Evolutionary conservation across 2,888 invertebrate genomes (phyloP).

Genomic region (Girardia tigrina): DNA sequence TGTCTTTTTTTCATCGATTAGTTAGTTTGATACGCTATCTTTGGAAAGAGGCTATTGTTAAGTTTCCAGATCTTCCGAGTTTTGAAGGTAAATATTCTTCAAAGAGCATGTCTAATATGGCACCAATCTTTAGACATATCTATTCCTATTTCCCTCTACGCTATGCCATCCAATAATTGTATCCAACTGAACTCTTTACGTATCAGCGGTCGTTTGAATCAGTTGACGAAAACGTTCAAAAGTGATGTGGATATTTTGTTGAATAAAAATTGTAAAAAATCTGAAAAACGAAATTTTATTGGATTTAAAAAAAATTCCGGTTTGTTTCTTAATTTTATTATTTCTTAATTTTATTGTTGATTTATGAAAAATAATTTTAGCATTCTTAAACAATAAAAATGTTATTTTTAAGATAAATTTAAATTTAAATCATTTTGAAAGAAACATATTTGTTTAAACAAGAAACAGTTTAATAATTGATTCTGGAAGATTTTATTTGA

Average conservation of each 20-base stretch:
- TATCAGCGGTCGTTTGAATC: background rate
- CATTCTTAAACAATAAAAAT: too few species aligned
- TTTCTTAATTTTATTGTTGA: too few species aligned
- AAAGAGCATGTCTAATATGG: too few species aligned
- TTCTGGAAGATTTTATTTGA: too few species aligned
- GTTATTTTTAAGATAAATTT: too few species aligned
- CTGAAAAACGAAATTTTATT: constrained; percentile 9
- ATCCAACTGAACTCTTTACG: background rate
- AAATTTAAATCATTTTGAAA: too few species aligned
- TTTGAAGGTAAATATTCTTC: constrained; percentile 16
- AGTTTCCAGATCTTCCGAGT: background rate
- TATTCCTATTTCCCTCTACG: constrained; percentile 8
- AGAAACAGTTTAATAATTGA: too few species aligned
- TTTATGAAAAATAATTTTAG: too few species aligned
- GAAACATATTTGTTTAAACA: too few species aligned
- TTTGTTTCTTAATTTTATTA: background rate
- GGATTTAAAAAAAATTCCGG: background rate
- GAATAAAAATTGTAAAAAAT: constrained; percentile 18
- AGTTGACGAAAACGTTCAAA: background rate
- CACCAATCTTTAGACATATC: constrained; percentile 5
- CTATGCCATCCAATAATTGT: constrained; percentile 7
- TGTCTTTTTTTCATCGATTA: constrained; percentile 15
- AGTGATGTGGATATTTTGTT: background rate
- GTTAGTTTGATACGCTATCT: background rate
- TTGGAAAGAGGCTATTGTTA: background rate